A percentile compares a stretch with the other conserved stretches of the same genome.
phyloP scores from a whole-genome alignment of 2,113 vertebrate genomes.

The Saguinus midas region DNA sequence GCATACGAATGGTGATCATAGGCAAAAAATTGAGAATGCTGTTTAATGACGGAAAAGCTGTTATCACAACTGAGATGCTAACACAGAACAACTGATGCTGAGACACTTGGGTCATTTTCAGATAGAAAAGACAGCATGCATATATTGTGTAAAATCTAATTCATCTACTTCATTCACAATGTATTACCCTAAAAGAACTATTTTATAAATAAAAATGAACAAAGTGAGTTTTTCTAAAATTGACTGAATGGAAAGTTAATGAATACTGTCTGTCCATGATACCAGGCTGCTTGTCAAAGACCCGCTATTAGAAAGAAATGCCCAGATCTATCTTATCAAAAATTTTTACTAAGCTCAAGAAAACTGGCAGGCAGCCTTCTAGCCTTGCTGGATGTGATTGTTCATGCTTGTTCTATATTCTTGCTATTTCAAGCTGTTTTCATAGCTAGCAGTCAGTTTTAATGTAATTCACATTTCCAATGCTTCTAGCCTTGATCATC shows the following conservation, averaged over 20 bases:
- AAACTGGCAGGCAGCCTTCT: neutral
- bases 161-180: neutral
- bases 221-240: constrained; percentile 1
- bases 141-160: neutral
- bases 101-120: neutral
- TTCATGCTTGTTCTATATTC: neutral
- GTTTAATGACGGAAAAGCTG: neutral
- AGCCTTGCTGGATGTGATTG: neutral
- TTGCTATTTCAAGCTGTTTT: neutral
- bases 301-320: neutral
- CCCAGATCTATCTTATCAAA: neutral
- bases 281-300: neutral
- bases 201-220: neutral
- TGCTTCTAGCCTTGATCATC: neutral
- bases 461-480: neutral
- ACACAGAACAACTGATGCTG: neutral
- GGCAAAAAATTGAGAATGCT: neutral
- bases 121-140: neutral
- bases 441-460: neutral
- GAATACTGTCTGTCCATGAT: neutral
- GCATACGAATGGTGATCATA: neutral
- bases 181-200: neutral
- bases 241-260: neutral
- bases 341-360: neutral
- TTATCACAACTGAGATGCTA: neutral